Conservation (phyloP, 2,888 invertebrate genomes). For the Zaprionus bogoriensis region DNA sequence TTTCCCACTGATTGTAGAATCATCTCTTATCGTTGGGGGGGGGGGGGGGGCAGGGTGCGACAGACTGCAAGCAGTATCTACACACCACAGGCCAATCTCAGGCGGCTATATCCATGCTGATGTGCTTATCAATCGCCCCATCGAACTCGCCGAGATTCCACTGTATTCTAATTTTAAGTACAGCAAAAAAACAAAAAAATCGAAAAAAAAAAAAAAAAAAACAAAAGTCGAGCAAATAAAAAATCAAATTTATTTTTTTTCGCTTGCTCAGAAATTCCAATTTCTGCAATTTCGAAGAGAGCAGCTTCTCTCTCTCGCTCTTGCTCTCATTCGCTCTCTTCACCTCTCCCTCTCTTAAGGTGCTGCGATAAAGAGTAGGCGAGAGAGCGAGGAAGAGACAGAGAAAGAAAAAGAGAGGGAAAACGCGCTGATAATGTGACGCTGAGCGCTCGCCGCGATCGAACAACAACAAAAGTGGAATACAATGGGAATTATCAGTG, state of each 20-base stretch:
- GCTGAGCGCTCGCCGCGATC: slow-evolving; percentile 28
- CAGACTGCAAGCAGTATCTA: no score
- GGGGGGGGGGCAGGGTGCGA: no score
- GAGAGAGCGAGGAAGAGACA: slow-evolving; percentile 4
- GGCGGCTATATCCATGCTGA: not conserved
- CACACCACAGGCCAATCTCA: no score
- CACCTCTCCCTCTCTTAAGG: slow-evolving; percentile 8
- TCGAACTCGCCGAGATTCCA: slow-evolving; percentile 27
- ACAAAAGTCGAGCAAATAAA: slow-evolving; percentile 11
- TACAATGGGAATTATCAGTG: slow-evolving; percentile 75
- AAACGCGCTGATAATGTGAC: slow-evolving; percentile 56
- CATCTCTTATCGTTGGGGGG: no score
- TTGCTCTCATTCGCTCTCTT: not conserved
- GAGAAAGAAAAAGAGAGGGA: slow-evolving; percentile 11
- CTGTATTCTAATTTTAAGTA: slow-evolving; percentile 60
- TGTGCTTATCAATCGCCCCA: slow-evolving; percentile 17
- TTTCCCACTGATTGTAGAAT: no score
- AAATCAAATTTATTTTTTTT: slow-evolving; percentile 24
- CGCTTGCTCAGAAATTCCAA: slow-evolving; percentile 41
- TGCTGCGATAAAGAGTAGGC: slow-evolving; percentile 19
- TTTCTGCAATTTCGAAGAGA: slow-evolving; percentile 13
- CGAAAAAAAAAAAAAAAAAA: slow-evolving; percentile 10
- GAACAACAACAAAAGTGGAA: slow-evolving; percentile 45
- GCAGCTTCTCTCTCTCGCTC: not conserved
- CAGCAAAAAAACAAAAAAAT: slow-evolving; percentile 17